These are phyloP conservation scores for Caranx ignobilis DNA, from an alignment of 2,113 vertebrate genomes.

Conservation along the genomic window DNA sequence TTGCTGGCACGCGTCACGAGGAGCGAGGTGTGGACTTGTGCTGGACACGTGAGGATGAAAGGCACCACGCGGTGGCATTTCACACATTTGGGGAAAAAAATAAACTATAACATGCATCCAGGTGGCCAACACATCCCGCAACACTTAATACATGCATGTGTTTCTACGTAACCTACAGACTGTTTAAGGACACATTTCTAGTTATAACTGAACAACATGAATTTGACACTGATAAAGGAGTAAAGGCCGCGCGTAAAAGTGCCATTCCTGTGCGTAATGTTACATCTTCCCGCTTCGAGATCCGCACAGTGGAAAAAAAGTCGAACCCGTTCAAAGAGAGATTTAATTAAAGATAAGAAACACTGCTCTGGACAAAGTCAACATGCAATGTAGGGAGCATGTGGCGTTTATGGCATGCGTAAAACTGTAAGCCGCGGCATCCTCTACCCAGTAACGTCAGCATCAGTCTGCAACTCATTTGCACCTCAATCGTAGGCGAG, in stretches of 20 bases:
- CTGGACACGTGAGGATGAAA: neutral
- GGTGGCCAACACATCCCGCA: neutral
- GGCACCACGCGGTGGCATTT: conserved; percentile 34
- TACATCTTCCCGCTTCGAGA: rapidly evolving
- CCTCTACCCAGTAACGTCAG: no score
- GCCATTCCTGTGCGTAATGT: conserved; percentile 3
- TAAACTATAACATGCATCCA: neutral
- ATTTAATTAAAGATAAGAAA: neutral
- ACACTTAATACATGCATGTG: neutral
- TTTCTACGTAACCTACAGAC: no score
- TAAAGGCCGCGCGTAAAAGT: conserved; percentile 15
- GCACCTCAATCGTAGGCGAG: neutral
- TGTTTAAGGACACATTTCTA: no score
- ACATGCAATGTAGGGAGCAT: neutral
- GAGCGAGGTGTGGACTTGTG: conserved; percentile 9
- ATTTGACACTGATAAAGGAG: neutral
- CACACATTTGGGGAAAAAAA: neutral
- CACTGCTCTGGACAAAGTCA: rapidly evolving
- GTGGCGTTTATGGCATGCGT: neutral
- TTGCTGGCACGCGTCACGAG: conserved; percentile 35
- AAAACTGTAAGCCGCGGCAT: neutral
- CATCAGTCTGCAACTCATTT: neutral
- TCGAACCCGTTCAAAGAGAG: rapidly evolving
- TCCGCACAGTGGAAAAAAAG: no score
- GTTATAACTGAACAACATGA: neutral